Evolutionary conservation across 2,888 invertebrate species (phyloP).

Genomic region (Ditula angustiorana): DNA sequence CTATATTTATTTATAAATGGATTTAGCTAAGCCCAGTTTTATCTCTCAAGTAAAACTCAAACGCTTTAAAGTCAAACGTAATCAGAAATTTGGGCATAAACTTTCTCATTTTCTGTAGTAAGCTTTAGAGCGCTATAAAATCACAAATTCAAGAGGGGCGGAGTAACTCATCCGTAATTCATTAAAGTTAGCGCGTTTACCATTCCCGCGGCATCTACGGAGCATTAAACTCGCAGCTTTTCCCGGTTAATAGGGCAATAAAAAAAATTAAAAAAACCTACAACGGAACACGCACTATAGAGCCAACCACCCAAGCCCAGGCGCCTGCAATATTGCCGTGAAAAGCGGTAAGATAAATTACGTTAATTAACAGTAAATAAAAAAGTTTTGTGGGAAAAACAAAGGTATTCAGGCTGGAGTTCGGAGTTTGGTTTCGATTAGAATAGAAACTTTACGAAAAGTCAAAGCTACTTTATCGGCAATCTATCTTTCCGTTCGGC

Average conservation of each 20-base stretch:
- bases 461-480: conserved; percentile 5
- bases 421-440: conserved; percentile 10
- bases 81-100: conserved; percentile 63
- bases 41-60: background rate
- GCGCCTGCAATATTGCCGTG: conserved; percentile 49
- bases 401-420: background rate
- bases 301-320: conserved; percentile 51
- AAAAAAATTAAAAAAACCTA: conserved; percentile 70
- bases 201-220: conserved; percentile 69
- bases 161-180: conserved; percentile 79
- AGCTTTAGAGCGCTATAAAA: conserved; percentile 76
- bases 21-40: background rate
- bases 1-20: background rate
- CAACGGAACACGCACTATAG: conserved; percentile 52
- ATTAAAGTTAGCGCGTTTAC: conserved; percentile 78
- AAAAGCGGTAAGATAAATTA: conserved; percentile 55
- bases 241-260: conserved; percentile 75
- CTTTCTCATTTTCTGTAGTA: conserved; percentile 69
- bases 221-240: conserved; percentile 69
- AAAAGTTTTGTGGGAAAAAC: conserved; percentile 41
- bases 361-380: conserved; percentile 62
- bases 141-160: conserved; percentile 72
- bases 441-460: conserved; percentile 10
- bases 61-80: conserved; percentile 46
- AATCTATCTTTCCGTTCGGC: background rate